Conservation (phyloP, 1,140 invertebrate species). For the Neoseiulus cucumeris region DNA sequence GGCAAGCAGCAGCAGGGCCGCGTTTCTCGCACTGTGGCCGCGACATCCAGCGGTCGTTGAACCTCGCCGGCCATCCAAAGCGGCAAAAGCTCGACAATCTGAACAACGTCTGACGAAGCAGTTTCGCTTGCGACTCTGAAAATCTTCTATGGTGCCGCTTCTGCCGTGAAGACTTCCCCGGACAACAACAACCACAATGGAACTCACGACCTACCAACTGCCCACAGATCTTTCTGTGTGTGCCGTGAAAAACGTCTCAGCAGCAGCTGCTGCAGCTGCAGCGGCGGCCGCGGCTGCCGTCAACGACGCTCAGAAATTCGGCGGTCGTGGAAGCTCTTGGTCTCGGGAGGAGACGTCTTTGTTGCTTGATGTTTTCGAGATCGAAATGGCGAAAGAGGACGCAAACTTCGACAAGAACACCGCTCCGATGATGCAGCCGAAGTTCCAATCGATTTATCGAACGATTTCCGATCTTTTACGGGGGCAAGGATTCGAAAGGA, state of each 20-base stretch:
- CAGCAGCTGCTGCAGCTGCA: neutral
- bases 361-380: neutral
- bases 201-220: neutral
- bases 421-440: neutral
- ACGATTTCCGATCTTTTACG: neutral
- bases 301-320: conserved; percentile 1
- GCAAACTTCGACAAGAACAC: conserved; percentile 6
- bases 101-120: too few species aligned
- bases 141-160: too few species aligned
- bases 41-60: too few species aligned
- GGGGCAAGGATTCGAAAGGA: neutral
- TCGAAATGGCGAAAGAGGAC: conserved; percentile 7
- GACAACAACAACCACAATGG: neutral
- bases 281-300: conserved; percentile 1
- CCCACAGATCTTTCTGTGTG: conserved; percentile 5
- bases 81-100: too few species aligned
- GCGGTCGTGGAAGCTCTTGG: conserved; percentile 3
- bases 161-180: too few species aligned
- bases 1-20: too few species aligned
- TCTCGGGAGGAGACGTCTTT: conserved; percentile 7
- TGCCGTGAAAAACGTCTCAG: neutral
- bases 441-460: conserved; percentile 3
- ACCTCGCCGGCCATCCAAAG: too few species aligned
- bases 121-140: too few species aligned
- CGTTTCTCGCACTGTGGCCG: too few species aligned